Evolutionary conservation across 2,113 vertebrate genomes (phyloP).

Genomic region (Oreochromis aureus): DNA sequence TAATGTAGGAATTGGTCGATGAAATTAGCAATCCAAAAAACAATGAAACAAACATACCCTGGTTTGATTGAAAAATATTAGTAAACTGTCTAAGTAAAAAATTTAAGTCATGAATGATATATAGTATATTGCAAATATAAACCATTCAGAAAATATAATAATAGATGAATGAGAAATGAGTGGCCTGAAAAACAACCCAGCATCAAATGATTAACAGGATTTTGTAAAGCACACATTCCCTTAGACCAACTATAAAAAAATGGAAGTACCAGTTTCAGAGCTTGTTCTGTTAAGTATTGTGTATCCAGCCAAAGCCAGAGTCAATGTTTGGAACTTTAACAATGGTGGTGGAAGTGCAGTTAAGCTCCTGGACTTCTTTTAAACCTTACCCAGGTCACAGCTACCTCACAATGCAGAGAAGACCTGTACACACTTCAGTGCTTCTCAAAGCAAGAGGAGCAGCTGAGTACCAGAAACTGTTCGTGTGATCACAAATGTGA

Average conservation of each 20-base stretch:
- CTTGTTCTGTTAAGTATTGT: not conserved
- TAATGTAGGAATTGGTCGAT: not conserved
- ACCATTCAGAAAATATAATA: not conserved
- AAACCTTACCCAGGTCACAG: not conserved
- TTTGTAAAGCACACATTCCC: not conserved
- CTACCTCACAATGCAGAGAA: not conserved
- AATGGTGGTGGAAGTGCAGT: not conserved
- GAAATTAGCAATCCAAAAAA: not conserved
- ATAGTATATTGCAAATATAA: not conserved
- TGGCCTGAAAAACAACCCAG: not conserved
- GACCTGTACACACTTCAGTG: slow-evolving; percentile 23
- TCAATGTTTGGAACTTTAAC: slow-evolving; percentile 31
- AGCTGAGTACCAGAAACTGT: not conserved
- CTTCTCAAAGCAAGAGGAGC: slow-evolving; percentile 15
- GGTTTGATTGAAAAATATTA: not conserved
- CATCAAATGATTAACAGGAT: not conserved
- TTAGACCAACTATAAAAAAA: not conserved
- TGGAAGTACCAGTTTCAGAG: not conserved
- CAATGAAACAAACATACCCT: not conserved
- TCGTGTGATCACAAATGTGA: not conserved
- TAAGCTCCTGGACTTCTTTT: slow-evolving; percentile 20
- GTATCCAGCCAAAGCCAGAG: not conserved
- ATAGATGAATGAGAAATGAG: not conserved
- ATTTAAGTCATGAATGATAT: not conserved
- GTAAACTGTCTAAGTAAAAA: not conserved